These are phyloP conservation scores for Tribolium madens DNA, from an alignment of 1,140 invertebrate species.

Conservation along the genomic window DNA sequence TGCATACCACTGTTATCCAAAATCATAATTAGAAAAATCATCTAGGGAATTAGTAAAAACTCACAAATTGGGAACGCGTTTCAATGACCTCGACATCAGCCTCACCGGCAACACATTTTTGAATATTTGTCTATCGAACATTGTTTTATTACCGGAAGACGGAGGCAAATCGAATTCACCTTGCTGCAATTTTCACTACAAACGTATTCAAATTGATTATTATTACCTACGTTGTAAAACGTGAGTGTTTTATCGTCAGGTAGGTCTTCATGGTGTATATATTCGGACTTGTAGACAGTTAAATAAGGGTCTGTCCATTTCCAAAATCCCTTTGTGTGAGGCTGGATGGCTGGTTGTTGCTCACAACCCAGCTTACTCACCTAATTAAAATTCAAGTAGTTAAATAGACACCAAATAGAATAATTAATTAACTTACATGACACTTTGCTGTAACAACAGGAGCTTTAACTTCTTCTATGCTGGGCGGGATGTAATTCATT, in stretches of 20 bases:
- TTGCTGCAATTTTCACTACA: conserved; percentile 21
- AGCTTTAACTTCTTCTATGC: background rate
- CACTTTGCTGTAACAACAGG: conserved; percentile 46
- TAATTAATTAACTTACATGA: conserved; percentile 44
- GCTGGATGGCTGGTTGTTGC: conserved; percentile 59
- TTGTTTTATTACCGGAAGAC: conserved; percentile 43
- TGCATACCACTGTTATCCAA: conserved; percentile 57
- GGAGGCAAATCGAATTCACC: conserved; percentile 27
- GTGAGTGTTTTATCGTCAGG: conserved; percentile 61
- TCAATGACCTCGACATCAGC: conserved; percentile 43
- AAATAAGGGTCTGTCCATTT: conserved; percentile 64
- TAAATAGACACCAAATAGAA: background rate
- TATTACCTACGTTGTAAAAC: conserved; percentile 58
- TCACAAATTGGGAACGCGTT: conserved; percentile 56
- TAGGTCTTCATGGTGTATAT: conserved; percentile 56
- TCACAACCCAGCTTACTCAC: background rate
- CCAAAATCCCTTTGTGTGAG: conserved; percentile 58
- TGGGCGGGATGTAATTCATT: conserved; percentile 24
- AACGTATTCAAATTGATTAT: background rate
- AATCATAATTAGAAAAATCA: background rate
- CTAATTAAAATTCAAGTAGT: background rate
- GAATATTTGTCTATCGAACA: conserved; percentile 42
- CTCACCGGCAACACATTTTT: conserved; percentile 46
- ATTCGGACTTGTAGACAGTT: conserved; percentile 58
- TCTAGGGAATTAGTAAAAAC: conserved; percentile 16